phyloP scores from a whole-genome alignment of 2,113 vertebrate species.

The Dryoscopus gambensis region DNA sequence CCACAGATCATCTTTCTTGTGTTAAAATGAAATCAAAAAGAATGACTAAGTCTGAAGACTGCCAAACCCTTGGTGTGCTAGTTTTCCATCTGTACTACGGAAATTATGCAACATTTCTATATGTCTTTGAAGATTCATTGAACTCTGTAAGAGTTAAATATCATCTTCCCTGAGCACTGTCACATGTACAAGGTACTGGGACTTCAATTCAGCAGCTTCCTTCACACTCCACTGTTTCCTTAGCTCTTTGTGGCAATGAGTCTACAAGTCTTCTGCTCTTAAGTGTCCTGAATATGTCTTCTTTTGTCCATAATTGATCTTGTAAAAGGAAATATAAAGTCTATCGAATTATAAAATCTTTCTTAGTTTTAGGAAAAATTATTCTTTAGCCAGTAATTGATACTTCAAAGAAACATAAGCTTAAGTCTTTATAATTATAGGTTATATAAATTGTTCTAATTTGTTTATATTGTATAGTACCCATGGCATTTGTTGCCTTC shows the following conservation, averaged over 20 bases:
- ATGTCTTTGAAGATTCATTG: background rate
- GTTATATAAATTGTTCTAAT: background rate
- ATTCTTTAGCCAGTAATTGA: background rate
- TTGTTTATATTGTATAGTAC: background rate
- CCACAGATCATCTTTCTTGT: background rate
- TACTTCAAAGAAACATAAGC: background rate
- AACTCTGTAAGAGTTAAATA: background rate
- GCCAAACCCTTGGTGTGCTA: background rate
- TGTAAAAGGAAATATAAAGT: background rate
- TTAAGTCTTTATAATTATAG: background rate
- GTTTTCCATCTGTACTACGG: background rate
- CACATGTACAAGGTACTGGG: background rate
- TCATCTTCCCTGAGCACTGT: background rate
- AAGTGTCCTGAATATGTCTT: background rate
- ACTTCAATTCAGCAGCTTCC: background rate
- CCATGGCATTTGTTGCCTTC: background rate
- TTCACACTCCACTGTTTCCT: background rate
- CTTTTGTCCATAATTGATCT: background rate
- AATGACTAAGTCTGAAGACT: background rate
- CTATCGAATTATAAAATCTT: background rate
- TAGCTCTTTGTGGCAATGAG: background rate
- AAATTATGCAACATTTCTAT: background rate
- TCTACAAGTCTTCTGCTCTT: background rate
- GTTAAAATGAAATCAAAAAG: background rate
- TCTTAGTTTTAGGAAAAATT: background rate